Evolutionary conservation across 2,797 vertebrate genomes (phyloP).

Genomic region (Hydrocynus forskahlii): DNA sequence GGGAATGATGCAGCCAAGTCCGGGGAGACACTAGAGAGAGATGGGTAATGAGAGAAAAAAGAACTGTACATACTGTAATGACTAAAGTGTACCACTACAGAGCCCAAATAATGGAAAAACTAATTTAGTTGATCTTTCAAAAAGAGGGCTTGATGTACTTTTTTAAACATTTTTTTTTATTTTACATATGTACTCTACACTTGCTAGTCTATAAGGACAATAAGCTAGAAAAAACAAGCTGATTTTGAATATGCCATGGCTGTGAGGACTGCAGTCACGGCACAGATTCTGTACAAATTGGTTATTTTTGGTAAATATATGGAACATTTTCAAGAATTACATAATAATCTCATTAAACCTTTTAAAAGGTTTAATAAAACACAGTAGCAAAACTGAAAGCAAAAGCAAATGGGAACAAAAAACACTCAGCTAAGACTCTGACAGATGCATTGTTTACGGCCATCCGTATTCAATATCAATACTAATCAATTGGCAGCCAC

Average conservation of each 20-base stretch:
- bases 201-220: neutral
- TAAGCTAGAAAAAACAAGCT: neutral
- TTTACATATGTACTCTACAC: neutral
- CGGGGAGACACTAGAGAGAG: constrained; percentile 55
- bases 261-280: neutral
- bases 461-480: neutral
- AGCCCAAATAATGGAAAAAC: neutral
- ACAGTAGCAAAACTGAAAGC: neutral
- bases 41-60: neutral
- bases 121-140: too few species aligned
- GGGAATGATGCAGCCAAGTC: constrained; percentile 64
- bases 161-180: neutral
- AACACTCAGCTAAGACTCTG: neutral
- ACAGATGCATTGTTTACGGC: neutral
- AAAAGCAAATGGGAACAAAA: neutral
- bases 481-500: neutral
- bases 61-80: too few species aligned
- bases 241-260: neutral
- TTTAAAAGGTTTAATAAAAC: too few species aligned
- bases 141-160: neutral
- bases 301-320: neutral
- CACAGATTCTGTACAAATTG: too few species aligned
- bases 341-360: too few species aligned
- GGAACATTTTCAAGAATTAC: too few species aligned
- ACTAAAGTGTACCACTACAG: too few species aligned